Evolutionary conservation across 2,888 invertebrate genomes (phyloP).

Genomic region (Pyralis farinalis): DNA sequence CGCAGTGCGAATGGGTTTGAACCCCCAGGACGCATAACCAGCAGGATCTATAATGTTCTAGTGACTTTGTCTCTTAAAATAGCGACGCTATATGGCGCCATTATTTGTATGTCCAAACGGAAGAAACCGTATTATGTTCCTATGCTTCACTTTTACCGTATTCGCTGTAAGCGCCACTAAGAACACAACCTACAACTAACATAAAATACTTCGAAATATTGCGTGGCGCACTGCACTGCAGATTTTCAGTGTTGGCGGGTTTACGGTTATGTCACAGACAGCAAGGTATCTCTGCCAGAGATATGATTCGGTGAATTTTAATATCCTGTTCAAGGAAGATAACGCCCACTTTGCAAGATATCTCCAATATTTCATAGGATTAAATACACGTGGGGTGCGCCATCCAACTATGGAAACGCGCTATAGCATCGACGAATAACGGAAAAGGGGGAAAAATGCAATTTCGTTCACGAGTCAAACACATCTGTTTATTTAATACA

Average conservation of each 20-base stretch:
- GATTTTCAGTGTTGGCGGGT: slow-evolving; percentile 15
- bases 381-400: not conserved
- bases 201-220: slow-evolving; percentile 17
- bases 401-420: not conserved
- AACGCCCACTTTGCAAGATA: slow-evolving; percentile 25
- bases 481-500: not conserved
- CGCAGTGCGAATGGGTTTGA: too few relatives aligned
- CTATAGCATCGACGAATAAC: not conserved
- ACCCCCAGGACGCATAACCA: too few relatives aligned
- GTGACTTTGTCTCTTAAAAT: too few relatives aligned
- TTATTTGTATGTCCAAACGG: too few relatives aligned
- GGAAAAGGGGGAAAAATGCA: not conserved
- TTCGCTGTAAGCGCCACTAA: too few relatives aligned
- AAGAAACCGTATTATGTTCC: too few relatives aligned
- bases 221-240: slow-evolving; percentile 23
- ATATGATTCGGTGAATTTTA: slow-evolving; percentile 33
- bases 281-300: slow-evolving; percentile 23
- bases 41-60: too few relatives aligned
- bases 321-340: slow-evolving; percentile 40
- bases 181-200: slow-evolving; percentile 5
- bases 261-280: slow-evolving; percentile 14
- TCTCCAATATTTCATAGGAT: slow-evolving; percentile 18
- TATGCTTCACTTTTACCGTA: too few relatives aligned
- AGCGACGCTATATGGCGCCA: too few relatives aligned
- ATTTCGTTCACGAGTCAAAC: not conserved